Evolutionary conservation across 2,888 invertebrate genomes (phyloP), one percentile per base, ranked within the genome.

Genomic region (Spilarctia lutea): DNA sequence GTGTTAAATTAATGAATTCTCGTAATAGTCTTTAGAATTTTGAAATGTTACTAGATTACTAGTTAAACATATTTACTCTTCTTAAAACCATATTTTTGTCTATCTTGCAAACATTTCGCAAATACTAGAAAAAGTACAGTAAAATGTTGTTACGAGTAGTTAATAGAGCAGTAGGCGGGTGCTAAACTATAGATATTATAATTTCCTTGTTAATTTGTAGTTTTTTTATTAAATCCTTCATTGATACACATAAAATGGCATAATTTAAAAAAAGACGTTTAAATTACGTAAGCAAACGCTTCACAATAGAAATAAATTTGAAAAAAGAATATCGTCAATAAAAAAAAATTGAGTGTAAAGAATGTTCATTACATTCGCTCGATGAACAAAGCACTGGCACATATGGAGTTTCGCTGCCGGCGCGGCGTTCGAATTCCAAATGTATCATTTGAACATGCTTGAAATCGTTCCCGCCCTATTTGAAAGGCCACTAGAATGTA

Each of bases 381-480:
- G 11, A 11, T 68, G 48, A 68, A 68, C 48, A 68, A 68, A 68
- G 68, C 48, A 68, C 48, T 48, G 48, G 45, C 3, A 52, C 52
- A 45, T 68, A 45, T 67, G 27, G 20, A 45, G 45, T 27, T 45
- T 24, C 33, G 48, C 20, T 30, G 30, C 48, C 30, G 20, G 30
- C 11, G 48, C 30, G 20, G 30, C 11, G 48, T 68, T 30, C 45
- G 45, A 68, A 68, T 68, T 48, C 30, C 68, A 48, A 68, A 3
- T 68, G 30, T 68, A 48, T 68, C 68, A 68, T 67, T 67, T 45
- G 20, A 68, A 48, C 48, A 68, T 68, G 11, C 48, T 24, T 68
- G 30, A 20, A 68, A 68, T 60, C 30, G 30, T 16, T 63, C 30
- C 18, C 63, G 63, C 63, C 18, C 27, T 63, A 16, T 27, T 52